These are phyloP conservation scores for Elysia crispata DNA, from an alignment of 2,888 invertebrate genomes.

Conservation along the genomic window DNA sequence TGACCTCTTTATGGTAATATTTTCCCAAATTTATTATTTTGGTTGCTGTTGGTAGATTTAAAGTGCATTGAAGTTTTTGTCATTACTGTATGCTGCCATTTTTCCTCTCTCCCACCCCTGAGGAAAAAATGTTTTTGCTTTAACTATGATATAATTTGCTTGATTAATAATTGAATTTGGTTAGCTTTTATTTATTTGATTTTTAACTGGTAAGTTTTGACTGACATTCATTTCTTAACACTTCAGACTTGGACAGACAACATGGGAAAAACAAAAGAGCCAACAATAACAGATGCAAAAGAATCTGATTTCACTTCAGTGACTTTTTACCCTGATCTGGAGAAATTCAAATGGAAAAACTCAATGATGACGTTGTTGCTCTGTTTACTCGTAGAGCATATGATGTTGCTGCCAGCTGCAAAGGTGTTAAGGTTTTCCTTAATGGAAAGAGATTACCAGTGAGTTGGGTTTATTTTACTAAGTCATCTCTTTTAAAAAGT, in stretches of 20 bases:
- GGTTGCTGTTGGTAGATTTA: no score
- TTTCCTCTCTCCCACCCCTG: no score
- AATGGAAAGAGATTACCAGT: constrained; percentile 90
- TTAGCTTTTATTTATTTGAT: background rate
- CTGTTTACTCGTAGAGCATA: constrained; percentile 96
- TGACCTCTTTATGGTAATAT: no score
- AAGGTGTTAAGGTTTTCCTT: constrained; percentile 91
- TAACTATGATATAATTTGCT: no score
- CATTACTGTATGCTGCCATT: no score
- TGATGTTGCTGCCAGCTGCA: constrained; percentile 94
- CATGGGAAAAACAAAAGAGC: constrained; percentile 94
- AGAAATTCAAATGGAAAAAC: constrained; percentile 95
- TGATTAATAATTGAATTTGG: background rate
- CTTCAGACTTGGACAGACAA: constrained; percentile 93
- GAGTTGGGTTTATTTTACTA: constrained; percentile 49
- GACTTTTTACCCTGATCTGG: constrained; percentile 94
- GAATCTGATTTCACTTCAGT: constrained; percentile 81
- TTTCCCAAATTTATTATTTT: no score
- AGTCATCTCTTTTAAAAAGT: background rate
- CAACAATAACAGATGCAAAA: constrained; percentile 83
- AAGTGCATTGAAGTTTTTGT: no score
- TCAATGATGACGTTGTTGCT: constrained; percentile 94
- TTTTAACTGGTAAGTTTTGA: background rate
- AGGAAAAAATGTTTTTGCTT: no score
- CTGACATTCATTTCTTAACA: background rate